Percentiles rank a stretch among this genome's conserved stretches.
Conservation (phyloP, 2,113 vertebrate species). For the Rousettus leschenaultii region DNA sequence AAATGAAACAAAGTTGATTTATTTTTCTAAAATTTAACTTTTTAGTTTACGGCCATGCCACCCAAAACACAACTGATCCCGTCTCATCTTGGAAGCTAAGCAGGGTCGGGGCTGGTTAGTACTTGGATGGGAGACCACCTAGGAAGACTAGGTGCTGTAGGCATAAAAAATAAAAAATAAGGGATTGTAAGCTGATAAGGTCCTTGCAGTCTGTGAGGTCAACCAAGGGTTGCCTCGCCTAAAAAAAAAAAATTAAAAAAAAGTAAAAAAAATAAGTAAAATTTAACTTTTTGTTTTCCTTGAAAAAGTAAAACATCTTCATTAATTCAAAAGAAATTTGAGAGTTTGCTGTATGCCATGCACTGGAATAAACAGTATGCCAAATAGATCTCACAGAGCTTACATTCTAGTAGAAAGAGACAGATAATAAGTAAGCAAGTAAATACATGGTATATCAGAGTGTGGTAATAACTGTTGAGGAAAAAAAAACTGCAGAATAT, state of each 20-base stretch:
- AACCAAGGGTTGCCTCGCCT: too few species aligned
- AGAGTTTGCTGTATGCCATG: not conserved
- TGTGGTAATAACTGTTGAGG: not conserved
- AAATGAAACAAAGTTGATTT: not conserved
- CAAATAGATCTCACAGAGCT: not conserved
- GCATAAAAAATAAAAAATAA: too few species aligned
- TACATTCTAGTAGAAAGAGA: not conserved
- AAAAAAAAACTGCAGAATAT: not conserved
- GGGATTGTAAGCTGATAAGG: too few species aligned
- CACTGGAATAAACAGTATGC: not conserved
- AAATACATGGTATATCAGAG: not conserved
- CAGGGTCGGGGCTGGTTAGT: too few species aligned
- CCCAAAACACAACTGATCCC: too few species aligned
- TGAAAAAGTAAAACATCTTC: conserved; percentile 12
- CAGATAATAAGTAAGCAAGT: not conserved
- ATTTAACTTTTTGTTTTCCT: conserved; percentile 7
- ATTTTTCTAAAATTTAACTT: not conserved
- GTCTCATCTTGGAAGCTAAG: too few species aligned
- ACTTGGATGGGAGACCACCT: too few species aligned
- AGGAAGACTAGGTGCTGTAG: too few species aligned
- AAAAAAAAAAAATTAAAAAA: not conserved
- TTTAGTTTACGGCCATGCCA: not conserved
- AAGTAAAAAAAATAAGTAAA: not conserved
- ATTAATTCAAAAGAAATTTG: not conserved
- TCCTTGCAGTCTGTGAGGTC: too few species aligned